Evolutionary conservation across 2,888 invertebrate species (phyloP).

Genomic region (Drosophila macrospina): DNA sequence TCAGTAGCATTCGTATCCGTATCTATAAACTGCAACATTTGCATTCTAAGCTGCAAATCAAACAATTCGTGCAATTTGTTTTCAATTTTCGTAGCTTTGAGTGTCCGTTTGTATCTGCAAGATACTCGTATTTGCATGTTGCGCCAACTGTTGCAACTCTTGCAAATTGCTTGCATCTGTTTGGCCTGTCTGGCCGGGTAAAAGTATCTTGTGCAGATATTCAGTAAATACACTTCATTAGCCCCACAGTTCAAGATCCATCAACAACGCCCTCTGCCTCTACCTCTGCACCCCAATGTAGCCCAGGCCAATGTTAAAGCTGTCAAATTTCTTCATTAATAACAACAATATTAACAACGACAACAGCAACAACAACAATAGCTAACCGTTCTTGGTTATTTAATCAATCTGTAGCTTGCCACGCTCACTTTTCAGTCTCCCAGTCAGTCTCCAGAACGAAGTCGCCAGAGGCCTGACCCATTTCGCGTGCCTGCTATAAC

Average conservation of each 20-base stretch:
- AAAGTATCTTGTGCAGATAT: conserved; percentile 27
- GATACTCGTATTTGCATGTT: conserved; percentile 51
- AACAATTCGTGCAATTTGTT: conserved; percentile 68
- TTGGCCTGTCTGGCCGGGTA: conserved; percentile 13
- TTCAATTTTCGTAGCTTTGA: conserved; percentile 59
- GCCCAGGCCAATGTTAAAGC: conserved; percentile 27
- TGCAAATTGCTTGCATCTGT: conserved; percentile 63
- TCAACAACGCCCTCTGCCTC: conserved; percentile 24
- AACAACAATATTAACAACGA: conserved; percentile 29
- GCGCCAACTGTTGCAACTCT: conserved; percentile 62
- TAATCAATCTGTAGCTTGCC: conserved; percentile 54
- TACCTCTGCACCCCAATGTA: neutral
- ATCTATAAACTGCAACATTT: conserved; percentile 45
- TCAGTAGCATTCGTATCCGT: conserved; percentile 12
- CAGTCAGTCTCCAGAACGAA: conserved; percentile 15
- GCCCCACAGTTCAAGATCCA: conserved; percentile 30
- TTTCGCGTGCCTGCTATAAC: conserved; percentile 60
- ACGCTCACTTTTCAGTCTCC: conserved; percentile 63
- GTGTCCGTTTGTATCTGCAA: conserved; percentile 41
- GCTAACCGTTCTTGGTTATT: conserved; percentile 52
- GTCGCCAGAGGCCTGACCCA: conserved; percentile 64
- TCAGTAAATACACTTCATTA: conserved; percentile 41
- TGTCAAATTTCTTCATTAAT: conserved; percentile 63
- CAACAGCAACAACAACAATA: neutral
- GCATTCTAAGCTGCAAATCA: conserved; percentile 61